Base-by-base conservation (phyloP, 2,888 invertebrate genomes). In the Drosophila tanythrix region DNA sequence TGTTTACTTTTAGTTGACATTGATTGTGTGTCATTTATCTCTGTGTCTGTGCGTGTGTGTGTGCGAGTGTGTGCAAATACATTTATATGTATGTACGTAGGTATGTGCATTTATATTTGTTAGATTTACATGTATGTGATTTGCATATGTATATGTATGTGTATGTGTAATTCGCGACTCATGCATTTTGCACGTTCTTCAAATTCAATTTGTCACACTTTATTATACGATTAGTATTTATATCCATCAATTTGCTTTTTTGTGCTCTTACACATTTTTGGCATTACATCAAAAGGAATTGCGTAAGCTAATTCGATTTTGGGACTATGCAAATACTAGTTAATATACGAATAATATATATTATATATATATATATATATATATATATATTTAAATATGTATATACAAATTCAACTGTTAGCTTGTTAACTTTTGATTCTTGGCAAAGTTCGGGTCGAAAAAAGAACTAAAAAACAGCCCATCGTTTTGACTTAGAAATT, bases 381-480 rank as follows among this genome's bases (percentile, higher is more conserved):
- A 82, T 83, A 58, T 79, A 87, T 65, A 46, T 56, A 25, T 38
- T 25, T 72, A 15, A 46, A 46, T 46, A 46, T 46, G n/a, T 77
- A 87, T 84, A 60, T 83, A 84, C 86, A 84, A 79, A 88, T 88
- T 86, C 88, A 88, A 84, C 86, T 70, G 81, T 83, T 86, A 63
- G 81, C 70, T 80, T 78, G 86, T 79, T 79, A 79, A 88, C 88
- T 84, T 73, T 83, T 74, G 48, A 56, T 59, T 65, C 60, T 57
- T 68, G 74, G 77, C 70, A 18, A 53, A 70, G 71, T 65, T 56
- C 15, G 63, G 67, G 62, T 66, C 21, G 75, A n/a, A 66, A 18
- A 38, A 29, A 53, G 36, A 57, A 21, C 36, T 25, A 53, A 46
- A 57, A 27, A 52, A 40, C 62, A 40, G 58, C 62, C 50, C 43